Evolutionary conservation across 1,140 invertebrate species (phyloP).

Genomic region (Dinothrombium tinctorium): DNA sequence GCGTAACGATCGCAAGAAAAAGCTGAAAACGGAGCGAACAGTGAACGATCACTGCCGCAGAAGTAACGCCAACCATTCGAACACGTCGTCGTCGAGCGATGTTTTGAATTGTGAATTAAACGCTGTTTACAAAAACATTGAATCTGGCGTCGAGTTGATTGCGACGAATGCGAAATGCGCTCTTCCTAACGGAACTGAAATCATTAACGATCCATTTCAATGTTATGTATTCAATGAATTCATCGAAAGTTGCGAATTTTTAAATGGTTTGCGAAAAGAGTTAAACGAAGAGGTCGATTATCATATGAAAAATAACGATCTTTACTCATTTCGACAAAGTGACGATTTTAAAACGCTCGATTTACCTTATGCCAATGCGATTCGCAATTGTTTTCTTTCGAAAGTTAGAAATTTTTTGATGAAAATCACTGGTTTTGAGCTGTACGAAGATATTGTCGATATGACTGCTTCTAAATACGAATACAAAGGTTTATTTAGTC

Average conservation of each 20-base stretch:
- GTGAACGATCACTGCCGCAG: too few relatives aligned
- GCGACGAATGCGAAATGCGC: too few relatives aligned
- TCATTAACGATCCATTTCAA: constrained; percentile 3
- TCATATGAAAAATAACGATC: constrained; percentile 5
- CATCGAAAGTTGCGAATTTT: neutral
- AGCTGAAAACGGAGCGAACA: too few relatives aligned
- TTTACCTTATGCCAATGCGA: neutral
- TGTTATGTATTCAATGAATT: neutral
- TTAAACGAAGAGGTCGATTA: constrained; percentile 5
- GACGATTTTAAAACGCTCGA: constrained; percentile 1
- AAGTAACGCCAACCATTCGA: too few relatives aligned
- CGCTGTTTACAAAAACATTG: too few relatives aligned
- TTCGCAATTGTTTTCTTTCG: constrained; percentile 2
- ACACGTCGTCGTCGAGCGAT: too few relatives aligned
- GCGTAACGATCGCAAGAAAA: too few relatives aligned
- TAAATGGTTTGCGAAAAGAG: neutral
- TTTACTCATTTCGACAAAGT: constrained; percentile 5
- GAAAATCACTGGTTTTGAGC: constrained; percentile 22
- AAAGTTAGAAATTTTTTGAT: constrained; percentile 14
- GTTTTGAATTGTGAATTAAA: too few relatives aligned
- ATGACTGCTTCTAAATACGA: constrained; percentile 26
- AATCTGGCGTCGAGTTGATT: too few relatives aligned
- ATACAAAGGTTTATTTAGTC: constrained; percentile 20
- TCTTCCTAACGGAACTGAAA: too few relatives aligned
- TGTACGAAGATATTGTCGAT: constrained; percentile 22